Evolutionary conservation across 2,113 vertebrate genomes (phyloP), one percentile per base, ranked within the genome.

Genomic region (Falcunculus frontatus): DNA sequence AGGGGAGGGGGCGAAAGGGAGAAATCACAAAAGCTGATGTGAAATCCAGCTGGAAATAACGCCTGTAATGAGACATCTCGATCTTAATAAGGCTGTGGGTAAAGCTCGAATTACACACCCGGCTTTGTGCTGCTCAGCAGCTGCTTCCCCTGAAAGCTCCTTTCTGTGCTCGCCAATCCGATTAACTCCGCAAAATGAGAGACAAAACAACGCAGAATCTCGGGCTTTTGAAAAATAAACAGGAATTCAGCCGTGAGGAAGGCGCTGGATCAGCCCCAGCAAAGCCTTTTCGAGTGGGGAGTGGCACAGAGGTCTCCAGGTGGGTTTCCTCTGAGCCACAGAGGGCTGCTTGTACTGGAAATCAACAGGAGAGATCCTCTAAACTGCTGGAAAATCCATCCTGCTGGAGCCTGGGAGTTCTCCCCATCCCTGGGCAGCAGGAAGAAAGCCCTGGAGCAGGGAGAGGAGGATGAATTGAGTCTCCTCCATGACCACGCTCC

Each of bases 31-130:
- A 94, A 91, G 56, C 59, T 64, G 87, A 32, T 50, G 35, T 12
- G 52, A 91, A 86, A 89, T 85, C 57, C 53, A 62, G 52, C 27
- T 12, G 42, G 83, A 87, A 79, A 27, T n/a, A 11, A 5, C 13
- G 74, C 63, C 74, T 84, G 83, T 65, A 91, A 77, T 90, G 89
- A 96, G 87, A 44, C 65, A 72, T 78, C 84, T 50, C 67, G 44
- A 82, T 70, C 88, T 93, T 79, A 94, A 75, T 60, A 74, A 92
- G 93, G 85, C 92, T 56, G 33, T 46, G 39, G 70, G 87, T 84
- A 80, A 89, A 83, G 93, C 95, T 53, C 4, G 69, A 87, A 70
- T 94, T 65, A 62, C 94, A 75, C 4, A 2, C 13, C 67, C 82
- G 11, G 93, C 90, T 85, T 46, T 91, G 22, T 33, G 59, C 90